A percentile compares a stretch with the other conserved stretches of the same genome.
Evolutionary conservation across 2,888 invertebrate genomes (phyloP).

Genomic region (Willowsia nigromaculata): DNA sequence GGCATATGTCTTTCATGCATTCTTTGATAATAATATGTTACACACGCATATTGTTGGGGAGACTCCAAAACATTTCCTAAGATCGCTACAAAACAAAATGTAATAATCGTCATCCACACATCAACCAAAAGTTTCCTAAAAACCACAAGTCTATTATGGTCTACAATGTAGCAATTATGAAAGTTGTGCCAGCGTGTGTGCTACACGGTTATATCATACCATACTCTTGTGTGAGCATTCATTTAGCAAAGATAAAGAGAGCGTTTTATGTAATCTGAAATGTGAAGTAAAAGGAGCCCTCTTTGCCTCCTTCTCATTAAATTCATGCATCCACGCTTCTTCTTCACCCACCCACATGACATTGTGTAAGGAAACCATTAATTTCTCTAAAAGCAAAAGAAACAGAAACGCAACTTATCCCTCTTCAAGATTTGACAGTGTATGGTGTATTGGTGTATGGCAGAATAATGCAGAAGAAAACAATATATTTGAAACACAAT

Average conservation of each 20-base stretch:
- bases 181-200: slow-evolving; percentile 16
- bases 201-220: not conserved
- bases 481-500: not conserved
- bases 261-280: not conserved
- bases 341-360: slow-evolving; percentile 54
- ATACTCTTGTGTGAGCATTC: not conserved
- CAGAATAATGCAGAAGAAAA: not conserved
- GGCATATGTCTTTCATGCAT: slow-evolving; percentile 53
- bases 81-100: slow-evolving; percentile 4
- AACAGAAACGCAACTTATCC: not conserved
- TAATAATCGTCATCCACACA: slow-evolving; percentile 19
- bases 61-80: slow-evolving; percentile 3
- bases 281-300: not conserved
- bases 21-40: slow-evolving; percentile 47
- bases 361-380: slow-evolving; percentile 51
- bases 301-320: slow-evolving; percentile 30
- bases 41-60: not conserved
- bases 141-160: slow-evolving; percentile 55
- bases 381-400: slow-evolving; percentile 50
- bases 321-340: slow-evolving; percentile 41
- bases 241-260: not conserved
- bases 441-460: too few species aligned
- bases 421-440: not conserved
- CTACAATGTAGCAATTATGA: slow-evolving; percentile 43
- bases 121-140: slow-evolving; percentile 36